Conservation (phyloP, 2,888 invertebrate genomes). For the Morpho helenor region DNA sequence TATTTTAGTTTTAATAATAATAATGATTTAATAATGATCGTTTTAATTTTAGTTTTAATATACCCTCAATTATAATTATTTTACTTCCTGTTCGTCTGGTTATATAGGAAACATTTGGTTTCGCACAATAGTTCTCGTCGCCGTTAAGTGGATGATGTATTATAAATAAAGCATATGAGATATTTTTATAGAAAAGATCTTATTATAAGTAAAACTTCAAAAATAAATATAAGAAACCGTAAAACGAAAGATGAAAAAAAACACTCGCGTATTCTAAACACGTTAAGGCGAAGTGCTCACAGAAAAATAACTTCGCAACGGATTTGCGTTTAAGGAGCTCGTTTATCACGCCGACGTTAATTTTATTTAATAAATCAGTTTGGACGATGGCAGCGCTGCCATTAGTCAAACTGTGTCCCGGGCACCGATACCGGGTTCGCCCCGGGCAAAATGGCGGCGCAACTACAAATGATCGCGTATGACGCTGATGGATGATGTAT, state of each 20-base stretch:
- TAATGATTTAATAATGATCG: no score
- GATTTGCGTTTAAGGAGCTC: conserved; percentile 52
- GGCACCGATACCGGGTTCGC: conserved; percentile 53
- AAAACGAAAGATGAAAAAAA: background rate
- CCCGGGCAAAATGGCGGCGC: conserved; percentile 38
- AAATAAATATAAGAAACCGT: conserved; percentile 17
- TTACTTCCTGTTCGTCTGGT: no score
- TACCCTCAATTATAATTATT: no score
- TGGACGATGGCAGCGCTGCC: conserved; percentile 47
- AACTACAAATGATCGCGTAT: conserved; percentile 56
- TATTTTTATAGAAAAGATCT: no score
- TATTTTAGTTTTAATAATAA: no score
- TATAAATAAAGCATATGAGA: no score
- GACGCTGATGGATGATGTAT: conserved; percentile 62
- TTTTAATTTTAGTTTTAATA: no score
- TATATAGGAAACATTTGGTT: no score
- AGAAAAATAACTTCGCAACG: conserved; percentile 29
- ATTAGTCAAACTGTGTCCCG: conserved; percentile 55
- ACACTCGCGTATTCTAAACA: background rate
- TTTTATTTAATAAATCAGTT: conserved; percentile 73
- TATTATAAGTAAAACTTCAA: no score
- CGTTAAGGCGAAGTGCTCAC: conserved; percentile 16
- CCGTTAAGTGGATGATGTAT: no score
- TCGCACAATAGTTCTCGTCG: no score
- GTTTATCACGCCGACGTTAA: conserved; percentile 61